Conservation (phyloP, 1,140 invertebrate genomes). For the Drosophila kohkoa region DNA sequence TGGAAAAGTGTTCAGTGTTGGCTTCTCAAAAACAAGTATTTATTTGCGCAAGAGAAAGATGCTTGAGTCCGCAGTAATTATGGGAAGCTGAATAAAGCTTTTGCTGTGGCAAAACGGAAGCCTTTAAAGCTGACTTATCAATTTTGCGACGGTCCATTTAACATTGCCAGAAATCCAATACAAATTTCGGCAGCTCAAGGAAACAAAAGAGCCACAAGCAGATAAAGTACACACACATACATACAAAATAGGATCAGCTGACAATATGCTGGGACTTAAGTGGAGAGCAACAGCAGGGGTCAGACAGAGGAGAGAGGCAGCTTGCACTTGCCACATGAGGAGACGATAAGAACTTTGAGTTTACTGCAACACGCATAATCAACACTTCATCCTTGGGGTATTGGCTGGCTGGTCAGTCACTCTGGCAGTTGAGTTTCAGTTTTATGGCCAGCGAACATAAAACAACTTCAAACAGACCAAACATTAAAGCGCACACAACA, state of each 20-base stretch:
- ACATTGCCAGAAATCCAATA: constrained; percentile 18
- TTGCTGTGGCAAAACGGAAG: constrained; percentile 2
- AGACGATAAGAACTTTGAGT: constrained; percentile 22
- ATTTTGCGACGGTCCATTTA: constrained; percentile 18
- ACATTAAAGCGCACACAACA: constrained; percentile 75
- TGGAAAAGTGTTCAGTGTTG: background rate
- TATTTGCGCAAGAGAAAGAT: background rate
- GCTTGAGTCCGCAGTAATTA: background rate
- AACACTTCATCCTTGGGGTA: constrained; percentile 53
- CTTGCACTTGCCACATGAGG: constrained; percentile 53
- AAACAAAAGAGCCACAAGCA: constrained; percentile 13
- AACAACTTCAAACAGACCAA: constrained; percentile 63
- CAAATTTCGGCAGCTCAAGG: constrained; percentile 6
- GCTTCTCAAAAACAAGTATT: background rate
- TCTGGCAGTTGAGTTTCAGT: constrained; percentile 2
- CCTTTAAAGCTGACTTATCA: constrained; percentile 27
- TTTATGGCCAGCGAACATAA: constrained; percentile 62
- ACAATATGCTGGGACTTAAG: constrained; percentile 52
- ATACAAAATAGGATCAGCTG: constrained; percentile 46
- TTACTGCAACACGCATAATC: constrained; percentile 53
- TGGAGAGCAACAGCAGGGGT: constrained; percentile 1
- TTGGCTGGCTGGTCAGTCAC: constrained; percentile 27
- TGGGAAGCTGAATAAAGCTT: background rate
- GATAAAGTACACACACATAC: background rate
- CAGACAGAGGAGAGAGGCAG: constrained; percentile 48